Percentiles rank a stretch among this genome's conserved stretches.
These are phyloP conservation scores for Nanorana parkeri DNA, from an alignment of 2,113 vertebrate species.

Conservation along the genomic window DNA sequence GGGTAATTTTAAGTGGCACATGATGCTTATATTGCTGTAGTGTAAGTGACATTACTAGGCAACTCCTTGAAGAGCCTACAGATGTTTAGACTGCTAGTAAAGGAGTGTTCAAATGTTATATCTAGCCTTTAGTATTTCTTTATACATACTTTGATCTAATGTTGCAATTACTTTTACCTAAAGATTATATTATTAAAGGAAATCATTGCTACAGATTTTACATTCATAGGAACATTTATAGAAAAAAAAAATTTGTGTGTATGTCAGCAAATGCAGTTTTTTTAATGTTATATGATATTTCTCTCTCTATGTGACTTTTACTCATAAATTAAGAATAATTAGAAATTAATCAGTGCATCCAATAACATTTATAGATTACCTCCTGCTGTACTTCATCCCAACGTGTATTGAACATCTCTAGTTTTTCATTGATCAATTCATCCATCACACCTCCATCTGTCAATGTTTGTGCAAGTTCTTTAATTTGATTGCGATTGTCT, in stretches of 20 bases:
- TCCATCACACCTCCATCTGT: slow-evolving; percentile 97
- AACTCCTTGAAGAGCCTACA: too few species aligned
- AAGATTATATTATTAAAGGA: not conserved
- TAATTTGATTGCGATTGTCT: slow-evolving; percentile 94
- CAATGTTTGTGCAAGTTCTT: slow-evolving; percentile 92
- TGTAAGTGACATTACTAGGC: too few species aligned
- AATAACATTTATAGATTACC: slow-evolving; percentile 69
- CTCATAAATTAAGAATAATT: slow-evolving; percentile 15
- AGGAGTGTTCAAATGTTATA: too few species aligned
- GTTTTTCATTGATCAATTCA: slow-evolving; percentile 92
- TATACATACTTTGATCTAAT: too few species aligned
- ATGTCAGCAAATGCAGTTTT: not conserved
- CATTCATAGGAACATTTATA: too few species aligned
- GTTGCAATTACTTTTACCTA: too few species aligned
- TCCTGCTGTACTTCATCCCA: slow-evolving; percentile 93
- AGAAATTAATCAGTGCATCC: not conserved
- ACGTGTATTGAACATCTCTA: slow-evolving; percentile 89
- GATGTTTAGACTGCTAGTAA: too few species aligned
- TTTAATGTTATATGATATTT: too few species aligned
- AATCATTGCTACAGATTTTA: not conserved
- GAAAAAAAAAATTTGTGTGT: too few species aligned
- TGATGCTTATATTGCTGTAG: too few species aligned
- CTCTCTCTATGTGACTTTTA: not conserved
- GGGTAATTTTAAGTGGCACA: too few species aligned
- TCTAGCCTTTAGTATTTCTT: too few species aligned